Conservation (phyloP, 2,797 vertebrate genomes). For the Mionectes olivaceus region DNA sequence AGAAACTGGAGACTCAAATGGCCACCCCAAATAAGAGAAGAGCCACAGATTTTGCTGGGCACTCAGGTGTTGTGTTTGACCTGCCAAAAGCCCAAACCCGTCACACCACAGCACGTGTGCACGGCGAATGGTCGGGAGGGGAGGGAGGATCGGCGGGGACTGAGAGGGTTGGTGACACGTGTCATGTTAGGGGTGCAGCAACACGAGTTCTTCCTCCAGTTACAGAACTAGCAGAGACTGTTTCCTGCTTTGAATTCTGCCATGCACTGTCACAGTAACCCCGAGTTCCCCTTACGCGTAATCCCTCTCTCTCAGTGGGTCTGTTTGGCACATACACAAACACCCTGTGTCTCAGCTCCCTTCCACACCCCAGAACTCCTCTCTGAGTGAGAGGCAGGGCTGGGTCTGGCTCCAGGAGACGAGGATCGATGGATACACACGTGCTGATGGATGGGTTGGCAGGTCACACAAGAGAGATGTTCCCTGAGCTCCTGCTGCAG, state of each 20-base stretch:
- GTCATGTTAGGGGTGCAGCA: neutral
- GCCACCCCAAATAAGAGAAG: neutral
- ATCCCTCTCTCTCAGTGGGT: neutral
- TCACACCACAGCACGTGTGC: neutral
- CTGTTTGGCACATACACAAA: neutral
- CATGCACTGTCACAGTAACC: neutral
- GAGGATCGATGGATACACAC: accelerated
- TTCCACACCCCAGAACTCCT: accelerated
- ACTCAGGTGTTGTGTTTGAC: neutral
- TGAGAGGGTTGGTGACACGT: accelerated
- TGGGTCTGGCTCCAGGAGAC: neutral
- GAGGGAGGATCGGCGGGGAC: neutral
- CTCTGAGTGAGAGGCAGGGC: neutral
- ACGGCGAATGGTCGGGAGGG: accelerated
- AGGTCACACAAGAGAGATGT: neutral
- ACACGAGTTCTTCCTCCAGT: neutral
- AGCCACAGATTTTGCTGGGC: neutral
- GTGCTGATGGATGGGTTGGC: accelerated
- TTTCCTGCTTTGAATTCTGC: neutral
- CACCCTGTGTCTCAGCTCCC: neutral
- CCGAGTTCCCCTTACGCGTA: accelerated
- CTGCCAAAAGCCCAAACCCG: neutral
- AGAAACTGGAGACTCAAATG: neutral
- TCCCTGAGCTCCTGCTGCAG: neutral
- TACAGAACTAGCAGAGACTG: neutral